Percentiles rank a stretch among this genome's conserved stretches.
Evolutionary conservation across 2,113 vertebrate genomes (phyloP).

Genomic region (Fukomys damarensis): DNA sequence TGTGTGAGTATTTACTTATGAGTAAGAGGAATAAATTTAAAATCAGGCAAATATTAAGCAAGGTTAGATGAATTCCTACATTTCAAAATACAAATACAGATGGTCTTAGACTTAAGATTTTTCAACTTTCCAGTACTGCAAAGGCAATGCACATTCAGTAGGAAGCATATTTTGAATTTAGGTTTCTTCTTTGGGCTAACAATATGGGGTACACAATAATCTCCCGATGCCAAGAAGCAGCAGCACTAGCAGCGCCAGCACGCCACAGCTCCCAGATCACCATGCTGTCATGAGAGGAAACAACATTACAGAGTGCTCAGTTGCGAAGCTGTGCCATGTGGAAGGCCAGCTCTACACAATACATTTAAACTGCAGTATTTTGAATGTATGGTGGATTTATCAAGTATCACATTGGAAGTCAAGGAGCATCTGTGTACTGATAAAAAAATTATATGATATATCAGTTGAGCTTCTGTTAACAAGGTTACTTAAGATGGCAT

Average conservation of each 20-base stretch:
- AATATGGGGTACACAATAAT: too few relatives aligned
- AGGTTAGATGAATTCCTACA: not conserved
- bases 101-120: not conserved
- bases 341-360: too few relatives aligned
- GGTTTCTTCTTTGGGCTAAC: too few relatives aligned
- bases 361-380: not conserved
- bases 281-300: not conserved
- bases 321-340: not conserved
- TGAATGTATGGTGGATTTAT: not conserved
- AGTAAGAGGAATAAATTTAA: not conserved
- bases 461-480: not conserved
- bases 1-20: not conserved
- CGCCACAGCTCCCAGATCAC: not conserved
- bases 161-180: too few relatives aligned
- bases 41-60: not conserved
- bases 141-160: not conserved
- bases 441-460: not conserved
- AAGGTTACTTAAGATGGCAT: not conserved
- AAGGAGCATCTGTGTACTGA: not conserved
- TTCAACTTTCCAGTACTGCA: not conserved
- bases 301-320: too few relatives aligned
- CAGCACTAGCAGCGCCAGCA: too few relatives aligned
- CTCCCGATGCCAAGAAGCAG: not conserved
- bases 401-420: not conserved
- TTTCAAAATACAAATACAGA: not conserved